Base-by-base conservation (phyloP, 2,888 invertebrate species). In the Rosalia funebris region DNA sequence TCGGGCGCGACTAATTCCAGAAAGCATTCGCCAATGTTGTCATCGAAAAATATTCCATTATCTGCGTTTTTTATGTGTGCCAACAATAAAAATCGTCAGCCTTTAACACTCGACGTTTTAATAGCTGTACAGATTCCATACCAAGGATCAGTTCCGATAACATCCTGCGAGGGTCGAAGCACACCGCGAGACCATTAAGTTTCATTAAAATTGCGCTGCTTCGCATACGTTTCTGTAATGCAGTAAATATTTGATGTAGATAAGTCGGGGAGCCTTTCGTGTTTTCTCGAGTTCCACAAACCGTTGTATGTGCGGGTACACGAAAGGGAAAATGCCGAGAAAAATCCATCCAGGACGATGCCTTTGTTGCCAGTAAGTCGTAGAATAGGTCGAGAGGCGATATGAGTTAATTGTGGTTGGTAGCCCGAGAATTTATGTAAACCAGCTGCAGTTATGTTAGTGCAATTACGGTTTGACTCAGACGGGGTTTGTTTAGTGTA, bases 161-260 rank as follows among this genome's bases (percentile, higher is more conserved):
- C 11, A n/a, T 34, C 11, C 34, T 34, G 34, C 10, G 3, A 11
- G 10, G 11, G 34, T 34, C 7, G 2, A 2, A n/a, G 2, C 10
- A 34, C 10, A n/a, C 34, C 11, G 11, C 11, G 5, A 34, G 11
- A 34, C 11, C 11, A n/a, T 34, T n/a, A 36, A 15, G 15, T 32
- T 14, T 50, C 39, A 20, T 12, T 25, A 39, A 34, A 32, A 36
- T 48, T 19, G 39, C 39, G 39, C 37, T 1, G 11, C 25, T 50
- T 9, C 7, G 14, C n/a, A 9, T 3, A 37, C 12, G 39, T 25
- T 14, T 15, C 12, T 19, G 14, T 14, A 20, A 45, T 14, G 20
- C 19, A 47, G 47, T 11, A 50, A 50, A 50, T 50, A 50, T 50
- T 50, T 50, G 16, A 50, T 31, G 39, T 50, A 50, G 50, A 50